Percentiles rank a stretch among this genome's conserved stretches.
These are phyloP conservation scores for Trichomycterus rosablanca DNA, from an alignment of 2,113 vertebrate species.

Conservation along the genomic window DNA sequence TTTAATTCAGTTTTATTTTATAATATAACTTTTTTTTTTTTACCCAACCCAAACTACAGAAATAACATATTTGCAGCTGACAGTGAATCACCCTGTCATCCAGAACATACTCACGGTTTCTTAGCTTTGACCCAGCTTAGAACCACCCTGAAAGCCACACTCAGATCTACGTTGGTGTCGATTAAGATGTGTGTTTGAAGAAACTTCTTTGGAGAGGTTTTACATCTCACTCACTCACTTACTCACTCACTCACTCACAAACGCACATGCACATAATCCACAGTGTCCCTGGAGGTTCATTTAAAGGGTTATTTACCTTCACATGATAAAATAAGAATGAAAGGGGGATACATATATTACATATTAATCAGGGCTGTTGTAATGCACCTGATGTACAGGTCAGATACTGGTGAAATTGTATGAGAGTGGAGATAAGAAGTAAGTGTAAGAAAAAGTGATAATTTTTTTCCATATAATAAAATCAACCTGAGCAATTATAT, in stretches of 20 bases:
- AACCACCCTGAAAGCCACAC: constrained; percentile 11
- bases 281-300: background rate
- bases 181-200: constrained; percentile 3
- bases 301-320: background rate
- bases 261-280: constrained; percentile 4
- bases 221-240: constrained; percentile 1
- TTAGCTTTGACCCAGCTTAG: too few relatives aligned
- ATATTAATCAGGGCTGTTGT: background rate
- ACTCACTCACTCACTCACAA: constrained; percentile 20
- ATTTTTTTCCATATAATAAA: background rate
- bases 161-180: background rate
- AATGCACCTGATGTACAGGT: background rate
- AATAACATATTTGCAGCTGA: too few relatives aligned
- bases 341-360: too few relatives aligned
- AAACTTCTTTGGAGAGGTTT: background rate
- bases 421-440: too few relatives aligned
- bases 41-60: too few relatives aligned
- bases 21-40: too few relatives aligned
- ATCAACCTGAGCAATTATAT: background rate
- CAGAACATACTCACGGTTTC: too few relatives aligned
- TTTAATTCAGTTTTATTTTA: too few relatives aligned
- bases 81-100: constrained; percentile 35
- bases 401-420: background rate
- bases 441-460: background rate
- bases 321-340: background rate